Percentiles rank a stretch among this genome's conserved stretches.
phyloP scores from a whole-genome alignment of 2,113 vertebrate species.

The Thinocorus orbignyianus region DNA sequence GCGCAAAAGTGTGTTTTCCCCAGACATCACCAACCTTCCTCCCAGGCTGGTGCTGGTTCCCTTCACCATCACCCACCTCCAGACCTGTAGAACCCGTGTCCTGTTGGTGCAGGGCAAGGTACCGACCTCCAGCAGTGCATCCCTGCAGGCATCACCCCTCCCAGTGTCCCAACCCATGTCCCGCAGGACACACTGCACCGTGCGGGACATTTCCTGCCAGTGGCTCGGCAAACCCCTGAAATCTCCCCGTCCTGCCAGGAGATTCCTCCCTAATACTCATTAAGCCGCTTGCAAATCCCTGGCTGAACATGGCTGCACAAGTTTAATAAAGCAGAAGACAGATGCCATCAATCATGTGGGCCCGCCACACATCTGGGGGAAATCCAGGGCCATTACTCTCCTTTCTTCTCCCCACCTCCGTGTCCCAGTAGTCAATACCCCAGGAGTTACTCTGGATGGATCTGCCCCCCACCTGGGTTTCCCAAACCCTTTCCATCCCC shows the following conservation, averaged over 20 bases:
- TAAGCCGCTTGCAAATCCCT: constrained; percentile 81
- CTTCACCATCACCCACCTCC: neutral
- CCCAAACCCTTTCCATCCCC: neutral
- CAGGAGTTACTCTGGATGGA: neutral
- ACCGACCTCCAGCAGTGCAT: neutral
- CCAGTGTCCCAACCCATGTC: neutral
- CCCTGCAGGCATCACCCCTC: neutral
- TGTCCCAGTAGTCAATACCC: neutral
- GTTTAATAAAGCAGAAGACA: constrained; percentile 82
- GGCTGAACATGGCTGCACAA: constrained; percentile 70
- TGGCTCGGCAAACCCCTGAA: constrained; percentile 33
- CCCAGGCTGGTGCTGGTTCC: neutral
- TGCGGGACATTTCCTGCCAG: constrained; percentile 45
- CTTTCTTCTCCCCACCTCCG: constrained; percentile 40
- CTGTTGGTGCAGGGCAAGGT: fast-evolving
- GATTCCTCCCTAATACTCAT: constrained; percentile 79
- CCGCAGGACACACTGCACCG: neutral
- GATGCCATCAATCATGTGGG: constrained; percentile 78
- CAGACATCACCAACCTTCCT: neutral
- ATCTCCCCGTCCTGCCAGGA: constrained; percentile 67
- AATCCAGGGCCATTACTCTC: constrained; percentile 38
- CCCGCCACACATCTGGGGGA: constrained; percentile 66
- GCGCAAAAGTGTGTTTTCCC: neutral
- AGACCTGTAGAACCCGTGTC: fast-evolving
- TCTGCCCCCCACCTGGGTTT: neutral